These are phyloP conservation scores for Chironex yamaguchii DNA, from an alignment of 30 jellyfish, hydroid and myxozoan genomes.

Conservation along the genomic window DNA sequence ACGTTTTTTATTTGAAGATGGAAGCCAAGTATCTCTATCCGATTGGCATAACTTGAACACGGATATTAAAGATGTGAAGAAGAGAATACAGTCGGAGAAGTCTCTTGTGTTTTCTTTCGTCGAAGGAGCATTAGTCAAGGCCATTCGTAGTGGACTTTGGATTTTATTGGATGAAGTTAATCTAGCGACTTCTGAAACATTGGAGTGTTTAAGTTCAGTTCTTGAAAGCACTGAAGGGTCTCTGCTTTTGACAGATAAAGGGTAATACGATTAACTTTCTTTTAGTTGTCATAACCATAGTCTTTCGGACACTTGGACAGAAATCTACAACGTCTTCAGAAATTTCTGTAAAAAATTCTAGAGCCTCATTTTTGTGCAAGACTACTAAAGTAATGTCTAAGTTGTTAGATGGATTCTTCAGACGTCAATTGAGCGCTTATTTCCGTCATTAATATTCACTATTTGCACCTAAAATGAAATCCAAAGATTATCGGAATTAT, in stretches of 20 bases:
- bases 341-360: too few species aligned
- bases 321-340: too few species aligned
- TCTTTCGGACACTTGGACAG: too few species aligned
- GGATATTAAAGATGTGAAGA: conserved; percentile 60
- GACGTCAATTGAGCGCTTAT: too few species aligned
- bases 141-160: conserved; percentile 93
- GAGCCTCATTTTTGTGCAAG: too few species aligned
- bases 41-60: neutral
- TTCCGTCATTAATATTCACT: too few species aligned
- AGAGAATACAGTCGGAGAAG: conserved; percentile 60
- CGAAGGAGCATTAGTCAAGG: conserved; percentile 87
- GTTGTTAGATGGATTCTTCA: neutral
- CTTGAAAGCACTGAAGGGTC: conserved; percentile 94
- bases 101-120: conserved; percentile 80
- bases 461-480: too few species aligned
- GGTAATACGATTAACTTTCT: too few species aligned
- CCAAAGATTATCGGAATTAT: too few species aligned
- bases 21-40: neutral
- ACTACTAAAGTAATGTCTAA: neutral
- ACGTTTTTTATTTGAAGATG: neutral
- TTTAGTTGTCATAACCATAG: too few species aligned
- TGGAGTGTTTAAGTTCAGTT: conserved; percentile 87
- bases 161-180: conserved; percentile 95
- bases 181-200: conserved; percentile 94
- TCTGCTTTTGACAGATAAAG: conserved; percentile 89